Evolutionary conservation across 2,888 invertebrate genomes (phyloP).

Genomic region (Cantharis rustica): DNA sequence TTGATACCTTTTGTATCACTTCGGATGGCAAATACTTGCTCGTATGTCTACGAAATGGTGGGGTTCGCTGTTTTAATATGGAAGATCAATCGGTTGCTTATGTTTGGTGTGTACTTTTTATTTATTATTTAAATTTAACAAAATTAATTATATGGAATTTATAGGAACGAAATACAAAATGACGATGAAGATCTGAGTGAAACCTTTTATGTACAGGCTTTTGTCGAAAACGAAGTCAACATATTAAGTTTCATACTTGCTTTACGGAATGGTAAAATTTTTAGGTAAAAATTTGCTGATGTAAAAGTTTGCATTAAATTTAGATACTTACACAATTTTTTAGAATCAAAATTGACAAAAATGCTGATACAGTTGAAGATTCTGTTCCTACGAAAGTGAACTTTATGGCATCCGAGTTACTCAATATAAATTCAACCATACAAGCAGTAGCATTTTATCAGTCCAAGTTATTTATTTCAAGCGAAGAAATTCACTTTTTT

Average conservation of each 20-base stretch:
- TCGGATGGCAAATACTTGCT: conserved; percentile 30
- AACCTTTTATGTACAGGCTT: conserved; percentile 9
- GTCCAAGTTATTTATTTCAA: not conserved
- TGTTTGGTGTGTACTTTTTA: conserved; percentile 26
- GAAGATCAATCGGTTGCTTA: conserved; percentile 22
- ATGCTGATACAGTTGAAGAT: not conserved
- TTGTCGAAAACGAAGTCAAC: conserved; percentile 11
- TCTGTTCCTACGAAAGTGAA: not conserved
- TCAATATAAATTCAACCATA: not conserved
- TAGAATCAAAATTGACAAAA: not conserved
- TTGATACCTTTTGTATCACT: conserved; percentile 33
- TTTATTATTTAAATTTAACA: not conserved
- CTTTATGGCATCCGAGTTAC: not conserved
- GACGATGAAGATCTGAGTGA: not conserved
- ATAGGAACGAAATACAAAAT: not conserved
- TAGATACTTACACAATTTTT: not conserved
- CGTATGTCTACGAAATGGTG: conserved; percentile 34
- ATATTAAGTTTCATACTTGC: conserved; percentile 16
- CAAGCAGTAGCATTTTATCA: not conserved
- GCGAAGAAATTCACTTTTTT: not conserved
- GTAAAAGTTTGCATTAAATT: not conserved
- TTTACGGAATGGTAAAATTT: conserved; percentile 21
- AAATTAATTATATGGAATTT: conserved; percentile 4
- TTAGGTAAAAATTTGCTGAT: conserved; percentile 18
- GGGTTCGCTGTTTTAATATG: conserved; percentile 30